Evolutionary conservation across 2,113 vertebrate species (phyloP).

Genomic region (Chloropsis cyanopogon): DNA sequence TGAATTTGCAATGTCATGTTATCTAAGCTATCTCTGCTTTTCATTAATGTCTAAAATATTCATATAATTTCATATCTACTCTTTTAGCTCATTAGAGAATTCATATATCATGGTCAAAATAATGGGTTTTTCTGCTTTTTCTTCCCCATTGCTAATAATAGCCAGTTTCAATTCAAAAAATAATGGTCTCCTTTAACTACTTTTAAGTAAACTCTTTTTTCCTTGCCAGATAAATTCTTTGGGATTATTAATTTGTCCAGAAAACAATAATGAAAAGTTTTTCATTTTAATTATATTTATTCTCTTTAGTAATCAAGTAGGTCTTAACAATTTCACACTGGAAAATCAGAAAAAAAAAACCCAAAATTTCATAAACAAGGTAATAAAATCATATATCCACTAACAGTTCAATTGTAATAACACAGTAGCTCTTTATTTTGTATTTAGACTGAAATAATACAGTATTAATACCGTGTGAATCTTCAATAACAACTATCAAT

Average conservation of each 20-base stretch:
- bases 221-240: background rate
- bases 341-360: background rate
- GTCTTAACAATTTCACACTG: background rate
- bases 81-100: background rate
- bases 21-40: background rate
- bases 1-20: background rate
- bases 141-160: background rate
- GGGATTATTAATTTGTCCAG: background rate
- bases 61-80: background rate
- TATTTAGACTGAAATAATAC: background rate
- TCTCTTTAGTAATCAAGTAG: background rate
- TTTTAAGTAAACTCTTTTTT: background rate
- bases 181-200: background rate
- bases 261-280: background rate
- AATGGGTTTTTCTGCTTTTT: accelerated
- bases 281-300: constrained; percentile 2
- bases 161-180: background rate
- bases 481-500: background rate
- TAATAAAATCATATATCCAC: background rate
- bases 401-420: background rate
- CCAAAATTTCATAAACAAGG: background rate
- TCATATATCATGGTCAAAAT: background rate
- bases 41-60: background rate
- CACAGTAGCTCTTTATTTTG: background rate
- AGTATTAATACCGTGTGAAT: background rate